These are phyloP conservation scores for Cyclura pinguis DNA, from an alignment of 2,797 vertebrate genomes.

Conservation along the genomic window DNA sequence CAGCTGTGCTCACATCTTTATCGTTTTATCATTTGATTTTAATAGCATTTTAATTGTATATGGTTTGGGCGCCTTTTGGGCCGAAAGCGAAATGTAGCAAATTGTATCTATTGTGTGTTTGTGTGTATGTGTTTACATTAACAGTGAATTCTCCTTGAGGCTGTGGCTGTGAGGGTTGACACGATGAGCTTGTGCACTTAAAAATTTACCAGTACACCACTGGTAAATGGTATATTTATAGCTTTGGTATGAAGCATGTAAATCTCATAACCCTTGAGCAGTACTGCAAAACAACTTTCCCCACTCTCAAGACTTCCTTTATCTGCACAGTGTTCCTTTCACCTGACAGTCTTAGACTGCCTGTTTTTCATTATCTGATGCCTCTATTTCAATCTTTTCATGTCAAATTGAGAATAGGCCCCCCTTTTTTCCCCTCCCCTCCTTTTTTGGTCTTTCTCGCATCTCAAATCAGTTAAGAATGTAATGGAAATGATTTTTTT, in stretches of 20 bases:
- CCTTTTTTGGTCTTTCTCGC: conserved; percentile 50
- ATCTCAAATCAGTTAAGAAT: conserved; percentile 45
- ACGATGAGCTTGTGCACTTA: not conserved
- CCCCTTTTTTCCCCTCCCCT: conserved; percentile 30
- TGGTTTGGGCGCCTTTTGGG: not conserved
- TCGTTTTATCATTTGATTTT: not conserved
- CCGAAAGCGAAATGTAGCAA: not conserved
- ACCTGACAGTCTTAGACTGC: conserved; percentile 66
- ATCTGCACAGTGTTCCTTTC: conserved; percentile 53
- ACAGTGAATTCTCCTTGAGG: not conserved
- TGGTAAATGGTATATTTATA: conserved; percentile 45
- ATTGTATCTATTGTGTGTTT: not conserved
- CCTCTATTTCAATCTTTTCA: conserved; percentile 60
- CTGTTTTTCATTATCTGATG: conserved; percentile 66
- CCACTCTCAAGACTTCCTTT: conserved; percentile 30
- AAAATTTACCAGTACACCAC: not conserved
- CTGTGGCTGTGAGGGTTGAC: not conserved
- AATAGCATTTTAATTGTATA: not conserved
- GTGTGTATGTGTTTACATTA: not conserved
- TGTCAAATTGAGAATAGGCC: conserved; percentile 21
- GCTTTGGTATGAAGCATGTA: conserved; percentile 36
- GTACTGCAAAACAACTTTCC: conserved; percentile 62
- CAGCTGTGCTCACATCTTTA: not conserved
- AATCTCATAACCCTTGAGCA: conserved; percentile 42
- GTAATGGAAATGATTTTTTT: conserved; percentile 43